Conservation (phyloP, 2,888 invertebrate genomes). For the Euproctis similis region DNA sequence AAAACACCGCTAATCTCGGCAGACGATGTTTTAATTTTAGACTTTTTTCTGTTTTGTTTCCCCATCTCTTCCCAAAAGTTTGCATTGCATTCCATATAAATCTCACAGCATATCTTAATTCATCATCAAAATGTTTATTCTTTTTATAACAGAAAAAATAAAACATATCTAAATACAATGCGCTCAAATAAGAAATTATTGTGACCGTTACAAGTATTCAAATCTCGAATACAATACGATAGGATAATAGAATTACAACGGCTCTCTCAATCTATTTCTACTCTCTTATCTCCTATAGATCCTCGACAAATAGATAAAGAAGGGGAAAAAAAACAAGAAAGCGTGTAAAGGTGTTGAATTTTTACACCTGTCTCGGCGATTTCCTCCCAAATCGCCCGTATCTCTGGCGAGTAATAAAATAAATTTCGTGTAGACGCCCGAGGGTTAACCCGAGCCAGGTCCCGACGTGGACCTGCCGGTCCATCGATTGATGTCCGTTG, state of each 20-base stretch:
- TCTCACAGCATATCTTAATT: slow-evolving; percentile 46
- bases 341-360: slow-evolving; percentile 66
- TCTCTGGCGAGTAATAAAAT: slow-evolving; percentile 73
- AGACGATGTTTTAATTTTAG: slow-evolving; percentile 70
- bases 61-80: too few species aligned
- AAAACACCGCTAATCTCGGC: slow-evolving; percentile 70
- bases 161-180: slow-evolving; percentile 25
- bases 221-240: slow-evolving; percentile 55
- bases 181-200: slow-evolving; percentile 38
- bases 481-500: slow-evolving; percentile 72
- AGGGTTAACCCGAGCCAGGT: slow-evolving; percentile 58
- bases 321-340: too few species aligned
- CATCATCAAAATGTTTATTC: slow-evolving; percentile 48
- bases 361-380: slow-evolving; percentile 73
- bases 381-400: slow-evolving; percentile 71
- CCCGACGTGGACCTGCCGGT: too few species aligned
- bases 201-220: slow-evolving; percentile 43
- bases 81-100: slow-evolving; percentile 52
- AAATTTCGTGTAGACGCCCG: slow-evolving; percentile 71
- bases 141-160: too few species aligned
- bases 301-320: too few species aligned
- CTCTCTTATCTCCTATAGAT: slow-evolving; percentile 55
- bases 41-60: slow-evolving; percentile 53
- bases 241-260: slow-evolving; percentile 59
- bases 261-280: slow-evolving; percentile 62